phyloP scores from a whole-genome alignment of 2,888 invertebrate genomes.

The Herminia tarsipennalis region DNA sequence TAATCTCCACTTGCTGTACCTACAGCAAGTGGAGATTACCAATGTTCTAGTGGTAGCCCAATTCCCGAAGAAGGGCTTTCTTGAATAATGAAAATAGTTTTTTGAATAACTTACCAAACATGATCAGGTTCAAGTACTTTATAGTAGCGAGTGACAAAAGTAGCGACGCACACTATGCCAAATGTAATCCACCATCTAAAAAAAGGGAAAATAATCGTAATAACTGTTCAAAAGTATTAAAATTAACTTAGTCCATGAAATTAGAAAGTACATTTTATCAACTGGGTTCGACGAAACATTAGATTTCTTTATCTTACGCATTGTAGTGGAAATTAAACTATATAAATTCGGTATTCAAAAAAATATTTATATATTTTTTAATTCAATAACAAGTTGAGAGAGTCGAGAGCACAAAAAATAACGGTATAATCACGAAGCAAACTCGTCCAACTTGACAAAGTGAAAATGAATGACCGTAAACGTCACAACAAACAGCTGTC shows the following conservation, averaged over 20 bases:
- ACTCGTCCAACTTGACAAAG: no score
- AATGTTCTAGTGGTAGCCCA: no score
- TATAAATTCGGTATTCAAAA: neutral
- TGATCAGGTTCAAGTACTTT: constrained; percentile 96
- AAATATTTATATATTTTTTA: constrained; percentile 16
- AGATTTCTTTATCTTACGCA: constrained; percentile 29
- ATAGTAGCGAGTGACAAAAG: constrained; percentile 92
- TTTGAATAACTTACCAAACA: constrained; percentile 90
- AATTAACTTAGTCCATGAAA: constrained; percentile 29
- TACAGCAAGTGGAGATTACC: no score
- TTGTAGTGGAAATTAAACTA: constrained; percentile 4
- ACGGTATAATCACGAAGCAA: constrained; percentile 22
- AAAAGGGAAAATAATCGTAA: constrained; percentile 4
- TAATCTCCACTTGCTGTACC: no score
- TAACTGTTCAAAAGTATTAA: constrained; percentile 11
- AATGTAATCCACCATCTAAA: constrained; percentile 88
- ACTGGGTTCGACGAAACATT: constrained; percentile 6
- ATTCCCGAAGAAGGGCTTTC: no score
- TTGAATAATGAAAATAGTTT: no score
- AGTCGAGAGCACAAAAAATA: constrained; percentile 9
- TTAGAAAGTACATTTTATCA: constrained; percentile 41
- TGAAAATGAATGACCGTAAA: no score
- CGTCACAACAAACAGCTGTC: neutral
- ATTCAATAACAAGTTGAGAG: constrained; percentile 10
- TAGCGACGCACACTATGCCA: constrained; percentile 86